Conservation (phyloP, 2,888 invertebrate genomes). For the Drosophila aldrichi region DNA sequence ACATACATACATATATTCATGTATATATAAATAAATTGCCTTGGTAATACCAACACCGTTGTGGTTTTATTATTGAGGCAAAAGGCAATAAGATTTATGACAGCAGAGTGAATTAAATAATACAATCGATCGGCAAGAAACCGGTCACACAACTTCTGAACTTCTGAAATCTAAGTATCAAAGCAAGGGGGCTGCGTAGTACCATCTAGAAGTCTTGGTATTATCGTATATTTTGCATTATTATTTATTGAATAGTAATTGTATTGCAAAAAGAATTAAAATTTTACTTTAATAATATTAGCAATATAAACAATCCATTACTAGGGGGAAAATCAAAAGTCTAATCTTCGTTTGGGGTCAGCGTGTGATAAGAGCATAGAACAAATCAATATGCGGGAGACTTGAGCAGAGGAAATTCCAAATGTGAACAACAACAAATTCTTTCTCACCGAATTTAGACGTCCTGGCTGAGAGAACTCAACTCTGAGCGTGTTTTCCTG, state of each 20-base stretch:
- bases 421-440: not conserved
- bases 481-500: conserved; percentile 52
- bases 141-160: conserved; percentile 53
- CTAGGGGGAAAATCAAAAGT: conserved; percentile 31
- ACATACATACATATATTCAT: not conserved
- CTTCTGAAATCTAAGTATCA: conserved; percentile 28
- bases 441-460: conserved; percentile 60
- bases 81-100: conserved; percentile 30
- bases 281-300: not conserved
- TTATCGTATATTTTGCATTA: conserved; percentile 16
- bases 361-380: conserved; percentile 49
- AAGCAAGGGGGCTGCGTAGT: conserved; percentile 19
- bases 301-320: not conserved
- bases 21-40: conserved; percentile 10
- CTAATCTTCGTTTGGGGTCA: conserved; percentile 45
- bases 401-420: not conserved
- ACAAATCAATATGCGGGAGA: not conserved
- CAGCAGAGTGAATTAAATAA: conserved; percentile 31
- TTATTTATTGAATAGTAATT: conserved; percentile 18
- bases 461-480: conserved; percentile 69
- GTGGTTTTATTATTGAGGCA: conserved; percentile 28
- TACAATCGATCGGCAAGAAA: conserved; percentile 45
- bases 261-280: not conserved
- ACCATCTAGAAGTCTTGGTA: conserved; percentile 18
- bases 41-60: conserved; percentile 45